phyloP scores from a whole-genome alignment of 35 echinoderm and acorn worm genomes.

The Eucidaris tribuloides region DNA sequence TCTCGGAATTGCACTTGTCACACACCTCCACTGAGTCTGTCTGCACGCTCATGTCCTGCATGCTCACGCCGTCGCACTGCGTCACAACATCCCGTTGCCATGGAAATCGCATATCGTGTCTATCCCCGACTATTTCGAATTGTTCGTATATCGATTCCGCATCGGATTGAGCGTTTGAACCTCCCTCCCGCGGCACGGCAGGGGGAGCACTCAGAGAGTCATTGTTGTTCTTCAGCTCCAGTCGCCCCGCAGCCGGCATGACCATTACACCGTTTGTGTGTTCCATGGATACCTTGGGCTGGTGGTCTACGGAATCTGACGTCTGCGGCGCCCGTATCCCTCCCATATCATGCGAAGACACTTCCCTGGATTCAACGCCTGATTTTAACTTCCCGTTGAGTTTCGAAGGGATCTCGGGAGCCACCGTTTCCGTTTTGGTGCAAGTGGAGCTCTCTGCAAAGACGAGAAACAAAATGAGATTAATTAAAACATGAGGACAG shows the following conservation, averaged over 20 bases:
- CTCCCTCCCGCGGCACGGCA: background rate
- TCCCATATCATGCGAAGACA: background rate
- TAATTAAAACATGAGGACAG: too few species aligned
- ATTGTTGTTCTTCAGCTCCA: background rate
- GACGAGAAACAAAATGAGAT: too few species aligned
- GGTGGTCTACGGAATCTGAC: background rate
- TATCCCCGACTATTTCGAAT: constrained; percentile 47
- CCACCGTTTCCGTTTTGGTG: background rate
- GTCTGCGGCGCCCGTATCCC: background rate
- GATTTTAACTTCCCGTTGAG: background rate
- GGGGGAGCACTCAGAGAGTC: background rate
- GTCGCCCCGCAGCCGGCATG: background rate
- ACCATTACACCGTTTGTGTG: background rate
- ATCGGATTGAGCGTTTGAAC: background rate
- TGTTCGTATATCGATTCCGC: constrained; percentile 30
- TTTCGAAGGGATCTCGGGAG: background rate
- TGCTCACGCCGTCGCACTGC: constrained; percentile 28
- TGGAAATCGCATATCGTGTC: constrained; percentile 34
- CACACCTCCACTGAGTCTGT: constrained; percentile 11
- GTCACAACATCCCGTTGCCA: constrained; percentile 55
- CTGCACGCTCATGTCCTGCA: constrained; percentile 14
- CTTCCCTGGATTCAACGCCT: background rate
- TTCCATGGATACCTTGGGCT: background rate
- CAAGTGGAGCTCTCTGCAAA: constrained; percentile 6
- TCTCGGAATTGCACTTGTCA: constrained; percentile 11